Conservation (phyloP, 2,797 vertebrate species). For the Peromyscus melanophrys region DNA sequence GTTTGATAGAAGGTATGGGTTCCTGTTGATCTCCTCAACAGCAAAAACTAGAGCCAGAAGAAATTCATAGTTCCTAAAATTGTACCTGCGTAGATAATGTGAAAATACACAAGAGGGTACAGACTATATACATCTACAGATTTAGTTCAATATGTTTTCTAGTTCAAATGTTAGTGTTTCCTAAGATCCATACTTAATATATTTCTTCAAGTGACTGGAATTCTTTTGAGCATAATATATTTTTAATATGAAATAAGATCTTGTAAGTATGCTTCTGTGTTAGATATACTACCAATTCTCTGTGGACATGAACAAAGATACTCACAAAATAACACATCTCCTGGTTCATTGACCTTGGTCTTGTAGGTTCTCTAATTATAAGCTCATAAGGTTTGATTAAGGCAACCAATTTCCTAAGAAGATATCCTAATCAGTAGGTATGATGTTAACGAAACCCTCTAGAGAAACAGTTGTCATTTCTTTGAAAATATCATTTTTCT, state of each 20-base stretch:
- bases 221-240: not conserved
- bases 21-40: not conserved
- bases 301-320: not conserved
- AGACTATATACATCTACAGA: not conserved
- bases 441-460: no score
- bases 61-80: not conserved
- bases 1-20: not conserved
- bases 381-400: no score
- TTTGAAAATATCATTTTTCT: no score
- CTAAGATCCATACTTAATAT: not conserved
- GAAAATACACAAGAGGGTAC: not conserved
- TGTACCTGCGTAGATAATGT: not conserved
- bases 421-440: no score
- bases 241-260: not conserved
- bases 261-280: not conserved
- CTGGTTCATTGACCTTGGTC: no score
- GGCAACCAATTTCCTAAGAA: no score
- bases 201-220: not conserved
- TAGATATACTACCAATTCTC: not conserved
- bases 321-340: not conserved
- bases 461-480: no score
- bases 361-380: no score
- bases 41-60: not conserved
- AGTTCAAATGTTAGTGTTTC: not conserved
- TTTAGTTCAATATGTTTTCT: not conserved